These are phyloP conservation scores for Synanthedon tipuliformis DNA, from an alignment of 2,888 invertebrate species.

Conservation along the genomic window DNA sequence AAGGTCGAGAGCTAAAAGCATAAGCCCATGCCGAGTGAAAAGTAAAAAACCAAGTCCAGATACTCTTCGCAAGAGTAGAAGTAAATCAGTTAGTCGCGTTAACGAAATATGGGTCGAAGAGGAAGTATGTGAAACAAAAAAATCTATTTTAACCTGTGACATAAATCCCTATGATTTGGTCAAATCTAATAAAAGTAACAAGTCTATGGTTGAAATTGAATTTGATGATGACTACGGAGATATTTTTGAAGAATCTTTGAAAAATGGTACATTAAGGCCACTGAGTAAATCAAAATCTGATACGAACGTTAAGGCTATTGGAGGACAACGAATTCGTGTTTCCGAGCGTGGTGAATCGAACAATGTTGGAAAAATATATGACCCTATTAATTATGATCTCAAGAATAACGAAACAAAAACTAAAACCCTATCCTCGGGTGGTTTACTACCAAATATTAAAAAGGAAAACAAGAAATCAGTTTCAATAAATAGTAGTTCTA, in stretches of 20 bases:
- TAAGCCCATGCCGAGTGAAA: conserved; percentile 69
- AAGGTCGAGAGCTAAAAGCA: conserved; percentile 66
- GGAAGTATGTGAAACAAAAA: conserved; percentile 53
- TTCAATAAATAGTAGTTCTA: conserved; percentile 41
- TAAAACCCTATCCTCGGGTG: conserved; percentile 34
- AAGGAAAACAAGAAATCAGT: conserved; percentile 47
- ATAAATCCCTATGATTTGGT: conserved; percentile 88
- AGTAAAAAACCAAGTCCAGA: conserved; percentile 63
- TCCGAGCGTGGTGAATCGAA: conserved; percentile 65
- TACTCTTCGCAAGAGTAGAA: conserved; percentile 46
- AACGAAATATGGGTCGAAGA: conserved; percentile 62
- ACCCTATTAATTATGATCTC: conserved; percentile 62
- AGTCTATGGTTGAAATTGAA: conserved; percentile 62
- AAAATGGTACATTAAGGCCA: conserved; percentile 34
- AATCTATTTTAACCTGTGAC: conserved; percentile 84
- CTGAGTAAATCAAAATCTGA: conserved; percentile 50
- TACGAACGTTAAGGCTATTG: conserved; percentile 72
- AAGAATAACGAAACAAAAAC: conserved; percentile 48
- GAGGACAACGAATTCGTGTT: conserved; percentile 76
- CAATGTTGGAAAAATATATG: conserved; percentile 54
- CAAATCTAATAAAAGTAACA: conserved; percentile 61
- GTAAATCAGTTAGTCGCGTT: conserved; percentile 60
- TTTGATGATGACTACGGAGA: conserved; percentile 65
- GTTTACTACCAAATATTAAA: conserved; percentile 59
- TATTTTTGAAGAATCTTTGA: conserved; percentile 46